These are phyloP conservation scores for Ceratosolen fusciceps DNA, from an alignment of 1,140 invertebrate species.

Conservation along the genomic window DNA sequence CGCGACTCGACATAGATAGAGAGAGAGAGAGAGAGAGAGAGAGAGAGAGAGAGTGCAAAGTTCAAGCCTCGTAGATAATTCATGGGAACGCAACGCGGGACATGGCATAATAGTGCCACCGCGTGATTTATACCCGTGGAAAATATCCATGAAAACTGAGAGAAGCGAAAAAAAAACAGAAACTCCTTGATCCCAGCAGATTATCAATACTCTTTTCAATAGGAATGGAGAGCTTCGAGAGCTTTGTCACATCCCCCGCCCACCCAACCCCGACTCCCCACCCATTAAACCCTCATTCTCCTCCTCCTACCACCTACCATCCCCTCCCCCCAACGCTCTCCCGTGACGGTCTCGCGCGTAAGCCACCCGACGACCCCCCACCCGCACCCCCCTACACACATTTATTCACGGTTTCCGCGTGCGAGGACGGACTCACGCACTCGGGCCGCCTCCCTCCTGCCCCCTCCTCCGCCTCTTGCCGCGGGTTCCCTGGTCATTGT, in stretches of 20 bases:
- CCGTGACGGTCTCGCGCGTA: background rate
- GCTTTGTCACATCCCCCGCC: no score
- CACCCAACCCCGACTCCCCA: no score
- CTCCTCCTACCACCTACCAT: no score
- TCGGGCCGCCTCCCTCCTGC: no score
- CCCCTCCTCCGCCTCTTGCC: no score
- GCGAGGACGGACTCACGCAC: background rate
- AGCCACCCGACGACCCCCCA: background rate
- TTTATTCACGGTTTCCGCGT: background rate
- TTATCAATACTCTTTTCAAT: background rate
- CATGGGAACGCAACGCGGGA: no score
- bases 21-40: no score
- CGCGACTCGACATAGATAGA: no score
- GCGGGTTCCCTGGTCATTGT: slow-evolving; percentile 19
- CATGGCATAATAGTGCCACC: background rate
- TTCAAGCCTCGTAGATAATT: background rate
- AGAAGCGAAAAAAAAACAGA: background rate
- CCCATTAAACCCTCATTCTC: no score
- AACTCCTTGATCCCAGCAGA: background rate
- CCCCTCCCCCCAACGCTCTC: background rate
- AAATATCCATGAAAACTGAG: background rate
- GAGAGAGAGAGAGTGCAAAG: no score
- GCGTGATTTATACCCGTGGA: background rate
- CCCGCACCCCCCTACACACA: no score
- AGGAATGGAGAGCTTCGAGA: background rate